Conservation (phyloP, 2,797 vertebrate genomes). For the Cottoperca gobio region DNA sequence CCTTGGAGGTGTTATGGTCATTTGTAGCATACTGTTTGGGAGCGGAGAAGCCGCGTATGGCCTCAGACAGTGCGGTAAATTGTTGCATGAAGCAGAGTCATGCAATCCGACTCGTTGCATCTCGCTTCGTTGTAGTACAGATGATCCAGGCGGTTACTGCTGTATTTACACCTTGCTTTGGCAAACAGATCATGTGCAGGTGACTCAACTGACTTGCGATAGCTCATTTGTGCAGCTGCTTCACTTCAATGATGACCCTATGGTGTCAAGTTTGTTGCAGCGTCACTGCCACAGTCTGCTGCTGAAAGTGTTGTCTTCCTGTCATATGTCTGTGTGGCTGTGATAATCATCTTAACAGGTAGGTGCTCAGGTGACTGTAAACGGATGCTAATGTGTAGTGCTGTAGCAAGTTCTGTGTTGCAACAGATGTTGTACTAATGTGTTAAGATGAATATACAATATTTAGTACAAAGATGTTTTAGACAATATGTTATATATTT, state of each 20-base stretch:
- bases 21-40: constrained; percentile 8
- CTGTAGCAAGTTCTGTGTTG: neutral
- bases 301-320: constrained; percentile 18
- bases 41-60: neutral
- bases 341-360: neutral
- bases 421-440: neutral
- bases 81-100: constrained; percentile 35
- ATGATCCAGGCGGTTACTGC: neutral
- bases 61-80: constrained; percentile 39
- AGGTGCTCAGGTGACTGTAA: neutral
- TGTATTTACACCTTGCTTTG: constrained; percentile 26
- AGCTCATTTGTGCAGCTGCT: constrained; percentile 31
- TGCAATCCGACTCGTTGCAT: neutral
- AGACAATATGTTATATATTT: too few species aligned
- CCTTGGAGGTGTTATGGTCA: constrained; percentile 12
- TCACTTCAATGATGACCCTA: constrained; percentile 63
- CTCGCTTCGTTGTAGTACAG: neutral
- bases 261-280: constrained; percentile 72
- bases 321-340: neutral
- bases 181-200: constrained; percentile 25
- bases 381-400: too few species aligned
- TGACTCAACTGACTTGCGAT: constrained; percentile 48
- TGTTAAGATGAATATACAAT: neutral
- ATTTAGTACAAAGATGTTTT: neutral
- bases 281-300: constrained; percentile 54